These are phyloP conservation scores for Sapayoa aenigma DNA, from an alignment of 2,113 vertebrate genomes.

Conservation along the genomic window DNA sequence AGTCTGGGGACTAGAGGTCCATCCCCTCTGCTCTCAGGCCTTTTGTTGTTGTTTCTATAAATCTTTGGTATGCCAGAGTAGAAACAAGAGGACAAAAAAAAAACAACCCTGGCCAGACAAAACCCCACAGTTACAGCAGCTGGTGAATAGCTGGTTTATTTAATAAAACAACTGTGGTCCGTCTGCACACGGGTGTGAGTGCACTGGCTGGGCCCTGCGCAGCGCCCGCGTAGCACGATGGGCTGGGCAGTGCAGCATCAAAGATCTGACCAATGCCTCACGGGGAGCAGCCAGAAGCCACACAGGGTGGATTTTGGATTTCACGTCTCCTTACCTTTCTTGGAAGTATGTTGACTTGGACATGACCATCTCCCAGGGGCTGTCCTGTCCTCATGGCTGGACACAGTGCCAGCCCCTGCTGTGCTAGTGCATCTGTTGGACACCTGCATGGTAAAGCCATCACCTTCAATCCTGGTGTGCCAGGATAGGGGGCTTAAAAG, in stretches of 20 bases:
- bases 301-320: neutral
- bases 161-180: neutral
- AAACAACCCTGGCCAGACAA: neutral
- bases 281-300: neutral
- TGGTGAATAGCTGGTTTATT: neutral
- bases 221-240: accelerated
- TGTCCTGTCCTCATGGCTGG: neutral
- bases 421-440: neutral
- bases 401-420: neutral
- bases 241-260: neutral
- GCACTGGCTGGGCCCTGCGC: neutral
- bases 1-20: neutral
- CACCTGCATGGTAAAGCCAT: neutral
- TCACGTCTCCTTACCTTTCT: neutral
- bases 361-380: neutral
- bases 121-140: neutral
- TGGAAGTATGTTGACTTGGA: neutral
- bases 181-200: neutral
- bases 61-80: neutral
- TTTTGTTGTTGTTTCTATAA: slow-evolving; percentile 26
- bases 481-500: neutral
- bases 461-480: neutral
- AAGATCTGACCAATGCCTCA: accelerated
- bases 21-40: neutral
- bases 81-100: neutral